These are phyloP conservation scores for Chymomyza amoena DNA, from an alignment of 2,888 invertebrate species.

Conservation along the genomic window DNA sequence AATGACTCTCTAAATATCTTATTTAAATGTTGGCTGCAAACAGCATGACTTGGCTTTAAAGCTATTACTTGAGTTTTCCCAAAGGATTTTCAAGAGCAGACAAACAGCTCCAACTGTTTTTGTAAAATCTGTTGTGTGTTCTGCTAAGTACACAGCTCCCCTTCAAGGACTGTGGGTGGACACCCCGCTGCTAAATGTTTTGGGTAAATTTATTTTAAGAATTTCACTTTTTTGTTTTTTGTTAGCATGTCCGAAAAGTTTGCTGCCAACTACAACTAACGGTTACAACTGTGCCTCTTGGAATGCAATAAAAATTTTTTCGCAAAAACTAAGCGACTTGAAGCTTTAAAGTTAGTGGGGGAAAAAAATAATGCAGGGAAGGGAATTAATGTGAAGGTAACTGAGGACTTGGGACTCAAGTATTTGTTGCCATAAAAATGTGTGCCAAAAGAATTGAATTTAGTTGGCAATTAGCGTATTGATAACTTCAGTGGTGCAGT, in stretches of 20 bases:
- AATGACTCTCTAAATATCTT: background rate
- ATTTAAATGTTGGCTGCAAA: too few species aligned
- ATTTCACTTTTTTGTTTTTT: background rate
- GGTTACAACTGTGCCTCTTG: background rate
- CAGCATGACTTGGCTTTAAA: background rate
- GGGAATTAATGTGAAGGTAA: background rate
- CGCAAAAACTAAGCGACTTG: background rate
- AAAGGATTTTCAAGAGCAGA: background rate
- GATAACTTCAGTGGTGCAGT: too few species aligned
- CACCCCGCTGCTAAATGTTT: background rate
- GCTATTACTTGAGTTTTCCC: background rate
- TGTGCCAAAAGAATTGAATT: too few species aligned
- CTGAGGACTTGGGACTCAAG: too few species aligned
- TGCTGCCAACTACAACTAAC: background rate
- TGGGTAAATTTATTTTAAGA: background rate
- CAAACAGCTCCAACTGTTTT: background rate
- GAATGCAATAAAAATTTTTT: background rate
- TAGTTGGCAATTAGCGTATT: too few species aligned
- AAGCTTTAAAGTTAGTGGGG: background rate
- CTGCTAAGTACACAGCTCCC: background rate
- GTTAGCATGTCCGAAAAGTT: background rate
- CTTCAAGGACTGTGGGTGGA: background rate
- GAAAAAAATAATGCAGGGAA: background rate
- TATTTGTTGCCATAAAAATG: too few species aligned
- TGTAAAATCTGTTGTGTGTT: background rate